Conservation (phyloP, 2,888 invertebrate genomes). For the Apotomis turbidana region DNA sequence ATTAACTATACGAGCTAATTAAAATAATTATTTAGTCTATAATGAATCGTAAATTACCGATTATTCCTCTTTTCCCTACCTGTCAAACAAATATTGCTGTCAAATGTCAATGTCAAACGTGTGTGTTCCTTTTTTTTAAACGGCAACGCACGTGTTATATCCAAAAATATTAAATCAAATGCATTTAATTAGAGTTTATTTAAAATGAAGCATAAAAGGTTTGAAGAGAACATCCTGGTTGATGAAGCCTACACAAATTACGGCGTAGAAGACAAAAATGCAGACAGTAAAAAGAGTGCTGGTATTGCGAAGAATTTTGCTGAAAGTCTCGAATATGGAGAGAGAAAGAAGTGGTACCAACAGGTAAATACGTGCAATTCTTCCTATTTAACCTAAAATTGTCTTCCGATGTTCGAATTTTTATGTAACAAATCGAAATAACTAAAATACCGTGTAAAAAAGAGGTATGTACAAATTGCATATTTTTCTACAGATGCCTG, state of each 20-base stretch:
- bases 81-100: no score
- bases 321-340: slow-evolving; percentile 77
- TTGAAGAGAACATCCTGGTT: slow-evolving; percentile 78
- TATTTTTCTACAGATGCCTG: slow-evolving; percentile 68
- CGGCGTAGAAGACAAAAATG: slow-evolving; percentile 72
- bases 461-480: background rate
- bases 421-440: background rate
- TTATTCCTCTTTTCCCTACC: no score
- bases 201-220: slow-evolving; percentile 80
- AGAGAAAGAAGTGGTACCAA: slow-evolving; percentile 86
- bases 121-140: slow-evolving; percentile 11
- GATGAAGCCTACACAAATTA: slow-evolving; percentile 80
- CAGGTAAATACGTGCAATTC: slow-evolving; percentile 68
- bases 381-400: background rate
- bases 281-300: slow-evolving; percentile 72
- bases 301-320: slow-evolving; percentile 79
- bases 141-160: slow-evolving; percentile 58
- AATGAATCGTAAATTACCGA: no score
- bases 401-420: background rate
- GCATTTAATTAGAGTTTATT: slow-evolving; percentile 38
- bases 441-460: background rate
- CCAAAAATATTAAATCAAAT: slow-evolving; percentile 27
- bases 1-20: no score
- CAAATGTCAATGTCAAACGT: slow-evolving; percentile 38
- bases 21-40: no score